phyloP scores from a whole-genome alignment of 2,888 invertebrate genomes.

The Parelbella ahira region DNA sequence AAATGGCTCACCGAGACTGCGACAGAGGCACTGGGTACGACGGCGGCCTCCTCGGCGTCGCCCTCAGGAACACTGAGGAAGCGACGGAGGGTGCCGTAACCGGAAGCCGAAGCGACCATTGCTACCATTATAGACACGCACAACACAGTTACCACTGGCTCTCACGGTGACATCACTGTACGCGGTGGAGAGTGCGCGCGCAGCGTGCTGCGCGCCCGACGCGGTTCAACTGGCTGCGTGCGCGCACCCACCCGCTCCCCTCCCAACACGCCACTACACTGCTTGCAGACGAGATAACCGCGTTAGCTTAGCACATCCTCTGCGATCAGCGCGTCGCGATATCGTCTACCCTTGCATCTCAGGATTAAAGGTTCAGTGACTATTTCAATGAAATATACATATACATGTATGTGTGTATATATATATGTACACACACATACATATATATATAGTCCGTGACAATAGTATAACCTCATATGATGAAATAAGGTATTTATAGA shows the following conservation, averaged over 20 bases:
- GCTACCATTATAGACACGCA: constrained; percentile 64
- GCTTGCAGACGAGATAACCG: constrained; percentile 43
- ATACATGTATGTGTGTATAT: no score
- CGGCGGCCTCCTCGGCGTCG: constrained; percentile 49
- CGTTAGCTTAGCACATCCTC: constrained; percentile 36
- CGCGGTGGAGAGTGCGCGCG: constrained; percentile 47
- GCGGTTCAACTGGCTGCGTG: constrained; percentile 52
- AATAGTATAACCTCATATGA: no score
- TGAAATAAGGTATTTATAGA: no score
- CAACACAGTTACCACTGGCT: constrained; percentile 52
- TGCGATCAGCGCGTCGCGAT: no score
- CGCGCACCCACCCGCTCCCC: constrained; percentile 44
- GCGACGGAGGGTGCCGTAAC: constrained; percentile 75
- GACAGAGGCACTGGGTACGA: constrained; percentile 63
- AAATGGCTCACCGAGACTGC: constrained; percentile 68
- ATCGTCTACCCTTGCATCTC: no score
- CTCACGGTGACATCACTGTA: constrained; percentile 65
- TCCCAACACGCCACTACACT: constrained; percentile 34
- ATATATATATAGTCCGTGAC: no score
- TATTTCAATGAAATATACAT: no score
- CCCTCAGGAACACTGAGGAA: constrained; percentile 74
- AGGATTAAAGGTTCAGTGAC: no score
- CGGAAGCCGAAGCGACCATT: constrained; percentile 75
- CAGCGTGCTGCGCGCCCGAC: constrained; percentile 63
- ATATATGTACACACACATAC: no score